Evolutionary conservation across 2,888 invertebrate genomes (phyloP).

Genomic region (Trachelus troglodyta): DNA sequence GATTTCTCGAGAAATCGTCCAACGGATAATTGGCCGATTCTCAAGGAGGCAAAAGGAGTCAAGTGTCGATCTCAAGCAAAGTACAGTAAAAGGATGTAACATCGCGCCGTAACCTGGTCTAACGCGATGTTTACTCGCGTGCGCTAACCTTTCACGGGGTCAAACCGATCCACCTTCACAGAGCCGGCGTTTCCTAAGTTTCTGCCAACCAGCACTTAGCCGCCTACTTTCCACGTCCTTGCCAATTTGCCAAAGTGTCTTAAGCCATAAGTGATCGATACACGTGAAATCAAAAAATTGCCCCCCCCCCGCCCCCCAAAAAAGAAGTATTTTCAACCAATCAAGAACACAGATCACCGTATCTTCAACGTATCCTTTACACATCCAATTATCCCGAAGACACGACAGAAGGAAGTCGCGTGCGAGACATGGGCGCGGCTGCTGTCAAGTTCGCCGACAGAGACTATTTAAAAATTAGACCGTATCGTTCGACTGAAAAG

Average conservation of each 20-base stretch:
- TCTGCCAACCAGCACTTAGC: not conserved
- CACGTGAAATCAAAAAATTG: not conserved
- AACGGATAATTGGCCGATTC: not conserved
- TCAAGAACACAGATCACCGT: not conserved
- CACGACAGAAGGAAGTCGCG: not conserved
- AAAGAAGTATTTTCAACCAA: too few species aligned
- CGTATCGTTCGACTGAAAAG: not conserved
- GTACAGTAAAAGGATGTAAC: not conserved
- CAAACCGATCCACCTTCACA: conserved; percentile 54
- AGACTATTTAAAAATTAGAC: not conserved
- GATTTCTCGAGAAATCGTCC: not conserved
- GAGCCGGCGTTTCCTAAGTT: conserved; percentile 44
- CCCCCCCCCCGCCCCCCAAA: too few species aligned
- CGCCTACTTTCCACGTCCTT: not conserved
- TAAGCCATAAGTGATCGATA: not conserved
- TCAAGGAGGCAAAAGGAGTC: not conserved
- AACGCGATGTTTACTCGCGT: conserved; percentile 54
- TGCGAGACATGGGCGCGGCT: not conserved
- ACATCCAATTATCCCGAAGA: not conserved
- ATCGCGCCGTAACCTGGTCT: conserved; percentile 11
- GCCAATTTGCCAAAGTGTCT: conserved; percentile 31
- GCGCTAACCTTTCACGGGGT: conserved; percentile 50
- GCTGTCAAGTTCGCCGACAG: not conserved
- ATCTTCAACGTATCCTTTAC: not conserved
- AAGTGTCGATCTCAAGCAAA: not conserved